phyloP scores from a whole-genome alignment of 2,888 invertebrate genomes.

The Chrysina gloriosa region DNA sequence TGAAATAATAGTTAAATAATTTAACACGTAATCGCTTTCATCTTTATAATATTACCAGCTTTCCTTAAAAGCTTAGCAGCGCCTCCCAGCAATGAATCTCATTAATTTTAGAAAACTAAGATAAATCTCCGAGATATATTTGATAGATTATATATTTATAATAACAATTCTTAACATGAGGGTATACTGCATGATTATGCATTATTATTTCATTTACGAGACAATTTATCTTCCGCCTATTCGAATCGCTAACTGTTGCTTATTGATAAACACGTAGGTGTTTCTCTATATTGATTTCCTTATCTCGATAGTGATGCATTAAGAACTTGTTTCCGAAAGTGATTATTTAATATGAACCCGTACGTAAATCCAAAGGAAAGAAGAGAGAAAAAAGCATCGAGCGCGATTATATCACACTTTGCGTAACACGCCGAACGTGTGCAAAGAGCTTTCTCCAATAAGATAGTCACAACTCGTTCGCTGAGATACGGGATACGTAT shows the following conservation, averaged over 20 bases:
- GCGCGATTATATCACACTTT: constrained; percentile 49
- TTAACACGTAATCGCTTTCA: too few species aligned
- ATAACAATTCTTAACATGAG: too few species aligned
- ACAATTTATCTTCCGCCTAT: neutral
- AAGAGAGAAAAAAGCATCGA: constrained; percentile 32
- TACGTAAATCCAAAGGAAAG: constrained; percentile 7
- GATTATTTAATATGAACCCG: constrained; percentile 2
- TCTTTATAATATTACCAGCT: too few species aligned
- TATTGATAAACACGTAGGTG: constrained; percentile 32
- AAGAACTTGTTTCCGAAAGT: constrained; percentile 8
- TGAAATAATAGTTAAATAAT: too few species aligned
- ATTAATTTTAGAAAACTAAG: too few species aligned
- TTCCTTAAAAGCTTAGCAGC: too few species aligned
- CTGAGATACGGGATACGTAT: constrained; percentile 11
- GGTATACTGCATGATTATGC: too few species aligned
- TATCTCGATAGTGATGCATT: neutral
- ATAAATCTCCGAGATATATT: too few species aligned
- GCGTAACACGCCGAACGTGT: constrained; percentile 48
- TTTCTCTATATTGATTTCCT: constrained; percentile 24
- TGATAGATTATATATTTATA: too few species aligned
- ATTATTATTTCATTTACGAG: too few species aligned
- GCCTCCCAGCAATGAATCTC: too few species aligned
- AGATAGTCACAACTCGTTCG: constrained; percentile 46
- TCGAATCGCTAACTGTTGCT: neutral
- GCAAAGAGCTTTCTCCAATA: constrained; percentile 49